These are phyloP conservation scores for Ceratina calcarata DNA, from an alignment of 1,140 invertebrate genomes.

Conservation along the genomic window DNA sequence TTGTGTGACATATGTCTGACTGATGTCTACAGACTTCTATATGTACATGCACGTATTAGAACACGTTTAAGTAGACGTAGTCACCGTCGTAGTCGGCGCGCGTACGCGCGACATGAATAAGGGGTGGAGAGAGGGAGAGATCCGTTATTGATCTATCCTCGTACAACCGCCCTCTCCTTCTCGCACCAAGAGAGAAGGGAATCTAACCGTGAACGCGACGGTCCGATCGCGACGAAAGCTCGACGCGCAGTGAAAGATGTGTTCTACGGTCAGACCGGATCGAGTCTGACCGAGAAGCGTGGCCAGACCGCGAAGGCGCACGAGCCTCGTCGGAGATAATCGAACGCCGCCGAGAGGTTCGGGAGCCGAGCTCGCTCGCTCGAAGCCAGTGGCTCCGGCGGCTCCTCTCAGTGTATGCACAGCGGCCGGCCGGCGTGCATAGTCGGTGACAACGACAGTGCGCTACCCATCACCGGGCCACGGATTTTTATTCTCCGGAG, in stretches of 20 bases:
- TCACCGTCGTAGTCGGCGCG: neutral
- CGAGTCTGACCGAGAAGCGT: slow-evolving; percentile 50
- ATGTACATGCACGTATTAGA: too few relatives aligned
- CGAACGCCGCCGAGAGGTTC: slow-evolving; percentile 19
- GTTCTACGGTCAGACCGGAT: slow-evolving; percentile 20
- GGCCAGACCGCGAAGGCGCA: slow-evolving; percentile 35
- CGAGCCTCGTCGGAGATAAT: slow-evolving; percentile 25
- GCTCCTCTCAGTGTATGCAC: slow-evolving; percentile 69
- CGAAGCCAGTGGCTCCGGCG: slow-evolving; percentile 42
- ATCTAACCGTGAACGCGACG: neutral
- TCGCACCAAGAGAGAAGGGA: neutral
- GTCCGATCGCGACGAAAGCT: slow-evolving; percentile 53
- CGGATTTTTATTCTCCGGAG: neutral
- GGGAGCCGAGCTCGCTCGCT: slow-evolving; percentile 50
- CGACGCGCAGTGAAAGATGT: slow-evolving; percentile 43
- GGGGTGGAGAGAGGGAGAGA: slow-evolving; percentile 46
- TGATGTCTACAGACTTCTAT: too few relatives aligned
- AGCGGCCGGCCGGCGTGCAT: slow-evolving; percentile 74
- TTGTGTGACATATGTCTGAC: too few relatives aligned
- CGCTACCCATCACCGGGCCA: neutral
- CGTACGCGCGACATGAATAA: slow-evolving; percentile 25
- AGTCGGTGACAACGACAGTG: slow-evolving; percentile 46
- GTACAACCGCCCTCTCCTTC: slow-evolving; percentile 38
- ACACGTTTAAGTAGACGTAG: too few relatives aligned
- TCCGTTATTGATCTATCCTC: slow-evolving; percentile 62